These are phyloP conservation scores for Ptilorrhoa leucosticta DNA, from an alignment of 2,113 vertebrate genomes.

Conservation along the genomic window DNA sequence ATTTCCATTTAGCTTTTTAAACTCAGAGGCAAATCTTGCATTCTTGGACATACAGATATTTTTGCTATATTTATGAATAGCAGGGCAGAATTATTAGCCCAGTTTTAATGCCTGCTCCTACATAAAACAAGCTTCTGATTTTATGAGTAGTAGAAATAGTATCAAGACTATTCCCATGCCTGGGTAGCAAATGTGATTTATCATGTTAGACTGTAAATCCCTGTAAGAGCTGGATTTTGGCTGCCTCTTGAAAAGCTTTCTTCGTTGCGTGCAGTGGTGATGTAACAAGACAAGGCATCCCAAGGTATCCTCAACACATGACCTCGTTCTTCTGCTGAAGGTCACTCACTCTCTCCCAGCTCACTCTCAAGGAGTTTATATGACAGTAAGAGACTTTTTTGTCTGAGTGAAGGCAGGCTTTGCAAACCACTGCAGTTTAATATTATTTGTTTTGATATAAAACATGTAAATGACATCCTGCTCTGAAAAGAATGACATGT, in stretches of 20 bases:
- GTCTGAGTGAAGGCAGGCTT: neutral
- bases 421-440: neutral
- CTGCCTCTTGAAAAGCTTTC: neutral
- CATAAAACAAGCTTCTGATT: neutral
- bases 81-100: neutral
- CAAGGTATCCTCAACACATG: neutral
- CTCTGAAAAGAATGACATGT: neutral
- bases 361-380: neutral
- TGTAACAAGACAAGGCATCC: neutral
- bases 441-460: neutral
- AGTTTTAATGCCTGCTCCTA: neutral
- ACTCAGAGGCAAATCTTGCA: neutral
- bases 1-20: neutral
- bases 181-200: neutral
- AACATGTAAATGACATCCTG: neutral
- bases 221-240: neutral
- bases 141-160: neutral
- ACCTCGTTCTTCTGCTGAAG: neutral
- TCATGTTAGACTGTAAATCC: neutral
- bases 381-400: neutral
- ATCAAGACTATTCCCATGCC: neutral
- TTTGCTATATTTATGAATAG: neutral
- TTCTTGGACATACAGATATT: neutral
- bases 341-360: neutral
- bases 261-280: neutral